Conservation (phyloP, 2,113 vertebrate species). For the Corythornis cristatus region DNA sequence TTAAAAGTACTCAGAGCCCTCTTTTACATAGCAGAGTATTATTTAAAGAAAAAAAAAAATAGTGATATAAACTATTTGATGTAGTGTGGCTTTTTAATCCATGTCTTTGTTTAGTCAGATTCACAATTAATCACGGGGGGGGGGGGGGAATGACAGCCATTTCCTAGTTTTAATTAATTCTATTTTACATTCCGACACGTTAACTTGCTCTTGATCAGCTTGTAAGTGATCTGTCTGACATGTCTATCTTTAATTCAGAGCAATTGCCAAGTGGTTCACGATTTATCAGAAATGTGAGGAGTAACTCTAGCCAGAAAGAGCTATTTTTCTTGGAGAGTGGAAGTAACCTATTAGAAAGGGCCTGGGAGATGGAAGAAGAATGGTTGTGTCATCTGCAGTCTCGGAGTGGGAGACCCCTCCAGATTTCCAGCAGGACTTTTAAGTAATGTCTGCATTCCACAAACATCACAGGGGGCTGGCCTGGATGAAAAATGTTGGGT, state of each 20-base stretch:
- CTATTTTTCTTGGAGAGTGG: slow-evolving; percentile 42
- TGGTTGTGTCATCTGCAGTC: neutral
- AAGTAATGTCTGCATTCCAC: neutral
- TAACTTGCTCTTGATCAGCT: slow-evolving; percentile 56
- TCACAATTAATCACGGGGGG: neutral
- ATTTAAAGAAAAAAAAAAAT: fast-evolving
- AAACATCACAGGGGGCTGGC: neutral
- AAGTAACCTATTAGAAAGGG: neutral
- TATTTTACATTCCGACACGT: slow-evolving; percentile 44
- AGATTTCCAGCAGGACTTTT: slow-evolving; percentile 9
- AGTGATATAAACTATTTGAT: neutral
- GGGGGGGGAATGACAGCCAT: neutral
- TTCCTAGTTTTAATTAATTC: slow-evolving; percentile 60
- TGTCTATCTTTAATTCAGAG: slow-evolving; percentile 48
- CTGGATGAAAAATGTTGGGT: neutral
- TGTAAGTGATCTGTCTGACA: slow-evolving; percentile 62
- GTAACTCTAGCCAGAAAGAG: slow-evolving; percentile 3
- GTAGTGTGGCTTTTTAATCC: neutral
- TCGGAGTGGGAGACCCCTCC: neutral
- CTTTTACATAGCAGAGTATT: neutral
- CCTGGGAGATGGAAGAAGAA: slow-evolving; percentile 35
- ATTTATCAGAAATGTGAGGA: slow-evolving; percentile 55
- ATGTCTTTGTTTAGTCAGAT: neutral
- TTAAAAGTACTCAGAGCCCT: neutral
- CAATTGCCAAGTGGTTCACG: slow-evolving; percentile 37